Base-by-base conservation (phyloP, 1,140 invertebrate species). In the Trypoxylus dichotomus region DNA sequence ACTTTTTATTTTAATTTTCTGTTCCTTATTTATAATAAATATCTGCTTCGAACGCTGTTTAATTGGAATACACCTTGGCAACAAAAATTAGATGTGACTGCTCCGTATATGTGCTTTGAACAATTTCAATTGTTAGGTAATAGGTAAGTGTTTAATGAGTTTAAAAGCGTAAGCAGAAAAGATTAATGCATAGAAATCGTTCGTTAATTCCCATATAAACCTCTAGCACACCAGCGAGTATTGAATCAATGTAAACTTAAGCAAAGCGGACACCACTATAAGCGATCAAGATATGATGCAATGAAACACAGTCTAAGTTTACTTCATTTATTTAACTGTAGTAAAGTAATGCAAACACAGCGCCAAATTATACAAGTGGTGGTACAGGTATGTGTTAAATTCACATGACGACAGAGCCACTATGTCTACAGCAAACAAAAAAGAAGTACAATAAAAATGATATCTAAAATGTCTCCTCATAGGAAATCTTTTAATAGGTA, bases 301-400 rank as follows among this genome's bases (percentile, higher is more conserved):
- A 68, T 68, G 60, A 68, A 68, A 68, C 60, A 68, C 60, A 68
- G 21, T 27, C 21, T 24, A 29, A 27, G 27, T 68, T 68, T 68
- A 68, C 60, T 68, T 68, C 60, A 68, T 68, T 68, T 68, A 68
- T 68, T 68, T 68, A 68, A 68, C 60, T 68, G 60, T 68, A 68
- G 21, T 68, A 68, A 68, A 3, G 60, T 68, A 68, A 68, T 68
- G 60, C 60, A 68, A 68, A 68, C 60, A 68, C 60, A 68, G 60
- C 60, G 60, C 60, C 27, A 68, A 68, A 68, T 68, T 68, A 68
- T 68, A 68, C 60, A 68, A 24, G 60, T 68, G 60, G 60, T 68
- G 60, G 21, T 68, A 68, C 60, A 68, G 19, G 24, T 15, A 25
- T 68, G 60, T 68, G 24, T 25, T 68, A 27, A 29, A 68, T 29